Percentiles rank a stretch among this genome's conserved stretches.
phyloP scores from a whole-genome alignment of 2,888 invertebrate genomes.

The Portevinia maculata region DNA sequence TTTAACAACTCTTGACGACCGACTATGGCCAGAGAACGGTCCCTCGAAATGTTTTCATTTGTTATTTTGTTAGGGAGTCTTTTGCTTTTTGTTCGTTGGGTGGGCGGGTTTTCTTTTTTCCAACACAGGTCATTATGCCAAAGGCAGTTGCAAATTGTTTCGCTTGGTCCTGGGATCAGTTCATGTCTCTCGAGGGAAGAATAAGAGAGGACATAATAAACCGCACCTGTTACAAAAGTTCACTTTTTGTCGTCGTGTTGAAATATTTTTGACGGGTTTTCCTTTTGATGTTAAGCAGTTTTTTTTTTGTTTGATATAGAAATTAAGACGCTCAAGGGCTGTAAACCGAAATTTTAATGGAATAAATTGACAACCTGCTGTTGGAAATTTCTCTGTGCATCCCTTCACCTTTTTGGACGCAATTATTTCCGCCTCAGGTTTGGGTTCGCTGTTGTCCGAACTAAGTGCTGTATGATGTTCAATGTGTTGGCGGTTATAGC shows the following conservation, averaged over 20 bases:
- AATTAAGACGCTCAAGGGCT: constrained; percentile 60
- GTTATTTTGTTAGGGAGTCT: constrained; percentile 21
- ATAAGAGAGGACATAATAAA: constrained; percentile 56
- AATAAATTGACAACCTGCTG: constrained; percentile 73
- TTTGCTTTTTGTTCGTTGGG: constrained; percentile 21
- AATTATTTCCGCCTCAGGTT: constrained; percentile 11
- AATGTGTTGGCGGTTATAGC: constrained; percentile 51
- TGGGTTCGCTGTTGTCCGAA: constrained; percentile 28
- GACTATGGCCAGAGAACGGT: constrained; percentile 2
- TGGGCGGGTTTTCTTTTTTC: constrained; percentile 31
- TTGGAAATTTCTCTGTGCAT: constrained; percentile 33
- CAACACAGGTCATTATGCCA: constrained; percentile 63
- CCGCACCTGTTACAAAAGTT: constrained; percentile 67
- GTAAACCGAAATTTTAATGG: constrained; percentile 60
- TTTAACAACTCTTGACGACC: constrained; percentile 28
- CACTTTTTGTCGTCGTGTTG: constrained; percentile 13
- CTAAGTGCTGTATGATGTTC: constrained; percentile 69
- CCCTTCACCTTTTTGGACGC: not conserved
- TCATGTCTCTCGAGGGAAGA: constrained; percentile 9
- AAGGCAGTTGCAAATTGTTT: constrained; percentile 67
- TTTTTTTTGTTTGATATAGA: constrained; percentile 33
- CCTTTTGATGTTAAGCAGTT: constrained; percentile 61
- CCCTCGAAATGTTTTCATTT: constrained; percentile 44
- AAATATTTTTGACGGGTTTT: constrained; percentile 10
- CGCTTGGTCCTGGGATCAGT: constrained; percentile 30